Percentiles rank a stretch among this genome's conserved stretches.
Conservation (phyloP, 2,113 vertebrate species). For the Holacanthus passer region DNA sequence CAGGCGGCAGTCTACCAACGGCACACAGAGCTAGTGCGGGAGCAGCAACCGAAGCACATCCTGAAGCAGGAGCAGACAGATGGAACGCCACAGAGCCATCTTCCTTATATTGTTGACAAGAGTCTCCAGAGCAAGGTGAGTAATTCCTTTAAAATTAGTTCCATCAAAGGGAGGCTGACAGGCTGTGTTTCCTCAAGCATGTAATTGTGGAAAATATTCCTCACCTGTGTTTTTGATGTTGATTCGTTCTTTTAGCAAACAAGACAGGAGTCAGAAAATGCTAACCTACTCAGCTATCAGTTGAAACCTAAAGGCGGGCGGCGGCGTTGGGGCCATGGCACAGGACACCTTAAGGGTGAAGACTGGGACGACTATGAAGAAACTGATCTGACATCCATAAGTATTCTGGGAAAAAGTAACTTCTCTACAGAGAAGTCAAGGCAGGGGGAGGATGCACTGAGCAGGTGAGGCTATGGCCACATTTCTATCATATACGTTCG, state of each 20-base stretch:
- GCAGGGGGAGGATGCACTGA: slow-evolving; percentile 84
- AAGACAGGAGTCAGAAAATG: slow-evolving; percentile 82
- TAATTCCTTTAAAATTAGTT: neutral
- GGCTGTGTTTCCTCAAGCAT: neutral
- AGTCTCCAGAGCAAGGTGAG: slow-evolving; percentile 83
- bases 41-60: slow-evolving; percentile 77
- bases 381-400: slow-evolving; percentile 79
- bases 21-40: slow-evolving; percentile 79
- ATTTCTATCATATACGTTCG: too few species aligned
- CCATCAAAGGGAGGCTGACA: neutral
- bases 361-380: slow-evolving; percentile 93
- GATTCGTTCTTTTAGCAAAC: slow-evolving; percentile 78
- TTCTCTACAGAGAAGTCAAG: slow-evolving; percentile 85
- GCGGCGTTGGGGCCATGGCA: slow-evolving; percentile 88
- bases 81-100: slow-evolving; percentile 78
- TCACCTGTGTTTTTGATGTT: neutral
- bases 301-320: slow-evolving; percentile 87
- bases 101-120: slow-evolving; percentile 88
- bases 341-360: slow-evolving; percentile 86
- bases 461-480: slow-evolving; percentile 84
- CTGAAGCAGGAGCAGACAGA: slow-evolving; percentile 76
- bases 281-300: slow-evolving; percentile 80
- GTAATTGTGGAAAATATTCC: neutral
- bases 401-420: slow-evolving; percentile 78
- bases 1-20: slow-evolving; percentile 76